Base-by-base conservation (phyloP, 2,113 vertebrate species). In the Dipodomys merriami region DNA sequence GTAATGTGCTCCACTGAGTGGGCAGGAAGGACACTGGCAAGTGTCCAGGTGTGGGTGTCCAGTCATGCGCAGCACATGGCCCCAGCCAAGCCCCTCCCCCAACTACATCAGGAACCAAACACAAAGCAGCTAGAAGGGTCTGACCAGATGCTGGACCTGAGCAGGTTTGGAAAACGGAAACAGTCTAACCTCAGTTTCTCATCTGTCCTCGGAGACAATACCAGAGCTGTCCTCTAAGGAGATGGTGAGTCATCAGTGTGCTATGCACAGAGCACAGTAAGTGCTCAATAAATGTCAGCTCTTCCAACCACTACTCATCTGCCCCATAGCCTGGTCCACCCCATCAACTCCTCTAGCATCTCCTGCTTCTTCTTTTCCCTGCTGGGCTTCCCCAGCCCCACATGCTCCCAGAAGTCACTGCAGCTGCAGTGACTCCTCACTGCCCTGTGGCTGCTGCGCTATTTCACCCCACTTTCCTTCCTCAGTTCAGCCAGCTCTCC, bases 21-120 rank as follows among this genome's bases (percentile, higher is more conserved):
- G 65, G 25, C 2, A 44, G 76, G 33, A 60, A n/a, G 77, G 0
- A 1, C 2, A 23, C 23, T 0, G 0, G 35, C 12, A 53, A 22
- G 82, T 1, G 0, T 10, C 19, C 4, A 19, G 68, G 60, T 39
- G 25, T 62, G 1, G 4, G 12, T 7, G 10, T 73, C 72, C 2
- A n/a, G 27, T 44, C 67, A 12, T 25, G 67, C 60, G 6, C 19
- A 35, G 78, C 27, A 23, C 20, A 5, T 0, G 39, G n/a, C 49
- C 39, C 35, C 22, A 44, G 39, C 64, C 30, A 33, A 72, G 25
- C 33, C 72, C 76, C 35, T 35, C 67, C 8, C 22, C 49, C 22
- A 57, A 13, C 60, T 8, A 65, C 71, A 60, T 39, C 13, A 5
- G n/a, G 81, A 65, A 65, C 25, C 3, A 9, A 6, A 25, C 35